Base-by-base conservation (phyloP, 2,888 invertebrate species). In the Yponomeuta malinellus region DNA sequence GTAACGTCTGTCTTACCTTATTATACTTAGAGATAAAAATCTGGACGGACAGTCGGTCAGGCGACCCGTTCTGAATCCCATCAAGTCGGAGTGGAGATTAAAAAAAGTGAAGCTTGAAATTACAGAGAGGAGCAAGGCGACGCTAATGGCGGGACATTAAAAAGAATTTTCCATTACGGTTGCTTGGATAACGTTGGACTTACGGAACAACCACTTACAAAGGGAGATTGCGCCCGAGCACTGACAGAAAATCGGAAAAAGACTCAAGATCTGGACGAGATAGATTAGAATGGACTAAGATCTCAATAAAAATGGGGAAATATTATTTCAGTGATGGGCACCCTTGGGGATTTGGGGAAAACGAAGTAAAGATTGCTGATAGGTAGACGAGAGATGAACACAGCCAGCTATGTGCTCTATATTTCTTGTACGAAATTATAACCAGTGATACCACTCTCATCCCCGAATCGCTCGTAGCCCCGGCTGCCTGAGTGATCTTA, bases 1-100 rank as follows among this genome's bases (percentile, higher is more conserved):
- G 89, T 87, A 84, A 90, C 84, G 89, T 90, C 89, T 89, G 90
- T 90, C 90, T 89, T 87, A 86, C 89, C 87, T 89, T 91, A 90
- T 91, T 91, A 90, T 88, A 81, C 86, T 80, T 76, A 74, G 76
- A 87, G 92, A 92, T 92, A 90, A 88, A 86, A 80, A 90, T 91
- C 91, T 77, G 83, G 81, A 89, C 85, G 88, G 90, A 90, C 90
- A 89, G 86, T 87, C 86, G 84, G 83, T 87, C 87, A 86, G 68
- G 23, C 37, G 23, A 70, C 70, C 52, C 66, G 71, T 66, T 67
- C 68, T 52, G 85, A 88, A 87, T 83, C 86, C 88, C 89, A 90
- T 90, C 90, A 90, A 83, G 87, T 80, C 83, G 52, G 77, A 83
- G 72, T 76, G 79, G 78, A 86, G 87, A 88, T 86, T 82, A 88